Evolutionary conservation across 2,113 vertebrate genomes (phyloP).

Genomic region (Oplegnathus fasciatus): DNA sequence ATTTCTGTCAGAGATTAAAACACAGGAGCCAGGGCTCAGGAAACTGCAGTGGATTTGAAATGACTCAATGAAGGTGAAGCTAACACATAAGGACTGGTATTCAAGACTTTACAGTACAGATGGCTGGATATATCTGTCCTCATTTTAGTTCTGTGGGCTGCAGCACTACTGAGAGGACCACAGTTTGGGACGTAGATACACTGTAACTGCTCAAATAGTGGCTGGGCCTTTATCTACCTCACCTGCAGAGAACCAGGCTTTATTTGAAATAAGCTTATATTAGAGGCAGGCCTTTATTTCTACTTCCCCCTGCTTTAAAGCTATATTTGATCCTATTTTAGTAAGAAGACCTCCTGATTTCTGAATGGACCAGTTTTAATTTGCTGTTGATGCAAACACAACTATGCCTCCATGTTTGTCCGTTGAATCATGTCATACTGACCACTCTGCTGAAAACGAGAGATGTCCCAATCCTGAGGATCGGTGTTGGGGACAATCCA

Average conservation of each 20-base stretch:
- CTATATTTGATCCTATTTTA: no score
- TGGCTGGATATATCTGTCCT: not conserved
- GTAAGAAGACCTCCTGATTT: not conserved
- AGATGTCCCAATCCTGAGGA: no score
- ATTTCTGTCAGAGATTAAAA: constrained; percentile 86
- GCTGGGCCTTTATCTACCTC: not conserved
- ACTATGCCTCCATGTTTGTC: not conserved
- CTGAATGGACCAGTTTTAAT: not conserved
- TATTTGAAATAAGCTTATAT: no score
- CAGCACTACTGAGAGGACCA: not conserved
- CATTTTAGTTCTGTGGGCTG: not conserved
- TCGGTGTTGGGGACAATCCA: no score
- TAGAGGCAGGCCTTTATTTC: no score
- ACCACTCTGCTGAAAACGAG: not conserved
- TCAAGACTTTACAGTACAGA: not conserved
- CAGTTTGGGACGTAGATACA: no score
- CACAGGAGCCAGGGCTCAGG: not conserved
- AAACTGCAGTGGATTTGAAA: not conserved
- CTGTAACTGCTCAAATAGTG: not conserved
- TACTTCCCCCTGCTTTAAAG: no score
- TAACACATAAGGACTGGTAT: not conserved
- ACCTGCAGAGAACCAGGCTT: not conserved
- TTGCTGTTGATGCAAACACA: not conserved
- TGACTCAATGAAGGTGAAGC: not conserved
- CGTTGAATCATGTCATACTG: not conserved